phyloP scores from a whole-genome alignment of 1,140 invertebrate genomes.

The Aplysia californica region DNA sequence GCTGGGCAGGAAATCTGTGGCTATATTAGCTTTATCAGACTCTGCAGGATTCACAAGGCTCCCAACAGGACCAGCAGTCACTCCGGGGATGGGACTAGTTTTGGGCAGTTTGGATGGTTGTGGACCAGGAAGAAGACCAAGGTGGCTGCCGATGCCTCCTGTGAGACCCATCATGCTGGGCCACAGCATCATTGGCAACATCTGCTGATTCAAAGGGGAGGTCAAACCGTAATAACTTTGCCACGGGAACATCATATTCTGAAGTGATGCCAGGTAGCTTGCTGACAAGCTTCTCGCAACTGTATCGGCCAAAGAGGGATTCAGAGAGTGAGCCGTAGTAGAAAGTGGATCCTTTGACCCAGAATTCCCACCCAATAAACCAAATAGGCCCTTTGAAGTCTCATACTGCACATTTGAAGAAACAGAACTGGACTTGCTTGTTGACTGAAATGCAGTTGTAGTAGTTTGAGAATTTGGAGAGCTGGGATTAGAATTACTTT shows the following conservation, averaged over 20 bases:
- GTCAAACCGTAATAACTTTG: slow-evolving; percentile 21
- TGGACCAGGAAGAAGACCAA: neutral
- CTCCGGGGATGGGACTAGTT: neutral
- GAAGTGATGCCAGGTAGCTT: slow-evolving; percentile 15
- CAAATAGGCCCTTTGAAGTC: neutral
- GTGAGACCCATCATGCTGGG: slow-evolving; percentile 18
- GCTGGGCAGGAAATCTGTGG: too few relatives aligned
- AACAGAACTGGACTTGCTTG: slow-evolving; percentile 1
- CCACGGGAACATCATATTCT: slow-evolving; percentile 27
- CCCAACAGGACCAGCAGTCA: neutral
- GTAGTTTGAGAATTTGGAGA: neutral
- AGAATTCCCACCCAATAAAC: neutral
- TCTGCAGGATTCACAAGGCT: neutral
- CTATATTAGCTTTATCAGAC: neutral
- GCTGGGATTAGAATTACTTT: too few relatives aligned
- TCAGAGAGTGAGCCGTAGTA: neutral
- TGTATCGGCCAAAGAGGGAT: slow-evolving; percentile 5
- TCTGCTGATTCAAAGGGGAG: slow-evolving; percentile 11
- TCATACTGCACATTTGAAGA: neutral
- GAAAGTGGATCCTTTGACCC: neutral
- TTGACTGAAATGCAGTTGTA: slow-evolving; percentile 1
- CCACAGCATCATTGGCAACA: slow-evolving; percentile 25
- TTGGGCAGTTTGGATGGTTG: neutral
- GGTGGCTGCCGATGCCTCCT: neutral
- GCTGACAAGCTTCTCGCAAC: slow-evolving; percentile 16